Base-by-base conservation (phyloP, 2,797 vertebrate species). In the Tokudaia muenninki region DNA sequence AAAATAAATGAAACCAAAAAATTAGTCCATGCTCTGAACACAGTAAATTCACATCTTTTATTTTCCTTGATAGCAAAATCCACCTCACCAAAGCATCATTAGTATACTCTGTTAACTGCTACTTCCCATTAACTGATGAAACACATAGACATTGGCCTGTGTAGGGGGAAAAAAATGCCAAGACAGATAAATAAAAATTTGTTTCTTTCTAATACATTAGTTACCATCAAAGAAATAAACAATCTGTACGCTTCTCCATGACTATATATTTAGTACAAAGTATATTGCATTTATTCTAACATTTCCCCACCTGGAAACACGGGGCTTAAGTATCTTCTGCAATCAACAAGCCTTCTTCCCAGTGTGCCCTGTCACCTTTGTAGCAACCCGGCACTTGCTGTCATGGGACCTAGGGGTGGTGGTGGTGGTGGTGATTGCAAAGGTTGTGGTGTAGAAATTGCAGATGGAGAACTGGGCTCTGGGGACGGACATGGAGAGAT, bases 381-480 rank as follows among this genome's bases (percentile, higher is more conserved):
- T 5, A 96, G 84, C 26, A 93, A 44, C 31, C 74, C 24, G 0
- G 0, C 34, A 94, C 93, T 72, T n/a, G 19, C 0, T 0, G 37
- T 1, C 7, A 44, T 50, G 91, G 80, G 90, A 81, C 93, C 12
- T 52, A 31, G 9, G 19, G 11, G 16, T 31, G 83, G 3, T n/a
- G 50, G 50, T n/a, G 50, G 50, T 31, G 82, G 2, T n/a, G 52
- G 47, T 70, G 79, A 84, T 1, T 57, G 72, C 57, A n/a, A 21
- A 93, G 0, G 12, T 93, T 97, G 91, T 96, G 97, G 91, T 94
- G 95, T 91, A 80, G 84, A 97, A 97, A 98, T 41, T 97, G 96
- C 97, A 96, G 97, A 96, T 97, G 97, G 91, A 95, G 97, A 97
- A 96, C 79, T 14, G 81, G 72, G 74, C 72, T 94, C 90, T 44